phyloP scores from a whole-genome alignment of 2,888 invertebrate genomes.

The Patella caerulea region DNA sequence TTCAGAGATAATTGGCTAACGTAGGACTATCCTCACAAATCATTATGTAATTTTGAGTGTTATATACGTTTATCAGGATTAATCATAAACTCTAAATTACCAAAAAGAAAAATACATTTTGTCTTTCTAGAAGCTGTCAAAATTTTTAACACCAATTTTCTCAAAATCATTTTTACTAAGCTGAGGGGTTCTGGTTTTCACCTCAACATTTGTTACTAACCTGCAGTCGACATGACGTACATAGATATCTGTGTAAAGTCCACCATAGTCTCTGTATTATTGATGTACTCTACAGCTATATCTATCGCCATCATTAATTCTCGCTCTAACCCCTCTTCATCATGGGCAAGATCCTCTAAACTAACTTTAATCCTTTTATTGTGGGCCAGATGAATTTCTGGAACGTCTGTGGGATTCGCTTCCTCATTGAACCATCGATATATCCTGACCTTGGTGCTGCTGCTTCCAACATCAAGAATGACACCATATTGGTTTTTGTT shows the following conservation, averaged over 20 bases:
- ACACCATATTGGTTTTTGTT: constrained; percentile 68
- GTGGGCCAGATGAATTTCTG: constrained; percentile 38
- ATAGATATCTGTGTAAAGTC: constrained; percentile 69
- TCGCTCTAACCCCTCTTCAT: constrained; percentile 31
- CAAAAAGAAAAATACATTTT: too few relatives aligned
- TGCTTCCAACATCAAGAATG: constrained; percentile 74
- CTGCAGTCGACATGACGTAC: constrained; percentile 73
- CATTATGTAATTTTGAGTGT: too few relatives aligned
- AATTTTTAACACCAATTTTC: too few relatives aligned
- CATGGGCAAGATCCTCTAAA: constrained; percentile 43
- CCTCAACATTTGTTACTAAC: constrained; percentile 33
- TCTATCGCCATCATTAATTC: constrained; percentile 68
- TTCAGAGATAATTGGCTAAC: too few relatives aligned
- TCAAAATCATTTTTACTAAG: too few relatives aligned
- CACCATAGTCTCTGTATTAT: constrained; percentile 59
- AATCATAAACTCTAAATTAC: too few relatives aligned
- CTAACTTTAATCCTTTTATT: constrained; percentile 50
- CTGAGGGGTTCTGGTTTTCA: too few relatives aligned
- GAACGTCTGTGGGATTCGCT: constrained; percentile 27
- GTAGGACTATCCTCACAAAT: too few relatives aligned
- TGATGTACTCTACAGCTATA: constrained; percentile 57
- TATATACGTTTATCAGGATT: too few relatives aligned
- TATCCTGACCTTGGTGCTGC: constrained; percentile 73
- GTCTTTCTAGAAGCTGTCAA: too few relatives aligned
- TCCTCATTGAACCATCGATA: constrained; percentile 68